These are phyloP conservation scores for Rhynchotus rufescens DNA, from an alignment of 2,797 vertebrate genomes.

Conservation along the genomic window DNA sequence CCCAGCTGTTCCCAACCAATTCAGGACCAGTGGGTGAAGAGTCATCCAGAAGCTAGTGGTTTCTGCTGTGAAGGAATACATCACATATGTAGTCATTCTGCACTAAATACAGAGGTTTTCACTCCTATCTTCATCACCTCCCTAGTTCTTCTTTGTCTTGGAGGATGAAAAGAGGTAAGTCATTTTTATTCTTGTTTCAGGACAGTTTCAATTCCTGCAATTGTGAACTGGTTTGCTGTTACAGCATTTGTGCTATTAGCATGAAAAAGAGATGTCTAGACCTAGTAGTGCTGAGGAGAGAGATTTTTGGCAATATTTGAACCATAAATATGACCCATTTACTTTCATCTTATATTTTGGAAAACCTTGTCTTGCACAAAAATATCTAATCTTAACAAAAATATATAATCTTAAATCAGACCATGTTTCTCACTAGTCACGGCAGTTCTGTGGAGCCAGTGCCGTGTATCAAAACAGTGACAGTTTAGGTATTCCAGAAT, in stretches of 20 bases:
- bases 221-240: constrained; percentile 44
- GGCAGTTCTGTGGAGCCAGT: background rate
- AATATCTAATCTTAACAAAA: constrained; percentile 22
- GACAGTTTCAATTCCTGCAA: constrained; percentile 34
- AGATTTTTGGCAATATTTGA: constrained; percentile 49
- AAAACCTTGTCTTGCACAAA: constrained; percentile 55
- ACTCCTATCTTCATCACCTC: background rate
- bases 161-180: background rate
- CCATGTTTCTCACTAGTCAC: background rate
- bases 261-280: constrained; percentile 58
- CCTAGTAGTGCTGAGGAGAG: background rate
- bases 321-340: constrained; percentile 31
- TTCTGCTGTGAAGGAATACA: background rate
- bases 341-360: constrained; percentile 23
- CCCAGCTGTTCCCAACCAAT: background rate
- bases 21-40: background rate
- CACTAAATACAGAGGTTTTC: constrained; percentile 14
- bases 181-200: constrained; percentile 28
- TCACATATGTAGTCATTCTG: constrained; percentile 11
- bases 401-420: constrained; percentile 29
- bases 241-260: constrained; percentile 55
- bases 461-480: background rate
- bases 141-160: background rate
- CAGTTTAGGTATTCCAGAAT: constrained; percentile 35
- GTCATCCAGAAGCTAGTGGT: background rate